phyloP scores from a whole-genome alignment of 2,888 invertebrate species.

The Oscheius onirici region DNA sequence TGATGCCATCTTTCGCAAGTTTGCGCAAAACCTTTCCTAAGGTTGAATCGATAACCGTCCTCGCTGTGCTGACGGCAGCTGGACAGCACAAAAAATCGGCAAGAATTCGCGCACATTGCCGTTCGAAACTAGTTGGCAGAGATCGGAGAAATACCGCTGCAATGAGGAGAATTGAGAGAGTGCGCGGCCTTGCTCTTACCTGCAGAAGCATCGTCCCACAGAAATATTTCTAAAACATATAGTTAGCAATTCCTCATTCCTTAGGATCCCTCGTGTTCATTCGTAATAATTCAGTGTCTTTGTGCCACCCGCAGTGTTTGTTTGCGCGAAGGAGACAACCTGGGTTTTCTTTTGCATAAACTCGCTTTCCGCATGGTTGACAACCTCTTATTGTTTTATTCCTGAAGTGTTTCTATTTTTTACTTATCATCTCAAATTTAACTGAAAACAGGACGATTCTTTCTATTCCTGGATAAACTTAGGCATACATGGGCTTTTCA shows the following conservation, averaged over 20 bases:
- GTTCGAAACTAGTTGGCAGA: constrained; percentile 33
- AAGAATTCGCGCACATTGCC: constrained; percentile 34
- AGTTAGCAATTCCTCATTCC: constrained; percentile 10
- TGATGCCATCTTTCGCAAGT: background rate
- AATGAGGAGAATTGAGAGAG: constrained; percentile 9
- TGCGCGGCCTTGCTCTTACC: constrained; percentile 32
- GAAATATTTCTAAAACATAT: constrained; percentile 26
- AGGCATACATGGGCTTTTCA: too few species aligned
- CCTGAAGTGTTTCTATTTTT: background rate
- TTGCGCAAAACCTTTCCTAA: background rate
- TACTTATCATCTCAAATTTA: background rate
- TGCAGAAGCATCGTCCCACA: constrained; percentile 18
- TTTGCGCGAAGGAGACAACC: constrained; percentile 3
- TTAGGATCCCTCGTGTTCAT: too few species aligned
- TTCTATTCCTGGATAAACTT: too few species aligned
- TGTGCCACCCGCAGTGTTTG: constrained; percentile 14
- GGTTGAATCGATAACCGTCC: constrained; percentile 16
- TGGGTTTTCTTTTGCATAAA: constrained; percentile 20
- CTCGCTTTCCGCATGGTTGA: background rate
- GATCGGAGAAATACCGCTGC: constrained; percentile 17
- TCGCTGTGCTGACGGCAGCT: constrained; percentile 8
- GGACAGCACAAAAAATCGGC: constrained; percentile 31
- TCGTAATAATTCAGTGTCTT: constrained; percentile 20
- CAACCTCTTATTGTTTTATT: background rate
- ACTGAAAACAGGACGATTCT: too few species aligned